These are phyloP conservation scores for Pelvicachromis taeniatus DNA, from an alignment of 2,113 vertebrate species.

Conservation along the genomic window DNA sequence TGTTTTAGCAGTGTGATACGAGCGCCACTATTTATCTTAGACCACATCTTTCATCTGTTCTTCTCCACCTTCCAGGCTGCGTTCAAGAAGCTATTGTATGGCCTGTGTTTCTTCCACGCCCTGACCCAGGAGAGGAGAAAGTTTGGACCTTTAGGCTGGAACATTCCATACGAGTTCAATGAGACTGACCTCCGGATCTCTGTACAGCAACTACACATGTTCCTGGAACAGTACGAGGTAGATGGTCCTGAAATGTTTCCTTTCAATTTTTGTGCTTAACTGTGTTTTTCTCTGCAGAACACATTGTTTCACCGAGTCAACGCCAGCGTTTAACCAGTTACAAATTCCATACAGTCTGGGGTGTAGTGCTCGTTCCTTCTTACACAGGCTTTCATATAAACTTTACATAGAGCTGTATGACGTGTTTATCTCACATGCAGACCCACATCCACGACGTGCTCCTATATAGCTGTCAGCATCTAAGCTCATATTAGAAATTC, in stretches of 20 bases:
- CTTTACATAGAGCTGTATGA: not conserved
- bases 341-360: not conserved
- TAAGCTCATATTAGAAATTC: not conserved
- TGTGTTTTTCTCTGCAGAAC: not conserved
- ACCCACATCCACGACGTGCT: not conserved
- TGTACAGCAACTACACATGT: constrained; percentile 85
- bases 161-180: constrained; percentile 87
- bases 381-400: not conserved
- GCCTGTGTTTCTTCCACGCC: constrained; percentile 88
- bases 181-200: constrained; percentile 87
- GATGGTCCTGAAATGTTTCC: not conserved
- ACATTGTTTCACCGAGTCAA: not conserved
- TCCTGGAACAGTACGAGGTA: constrained; percentile 85
- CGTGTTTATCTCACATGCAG: not conserved
- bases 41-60: not conserved
- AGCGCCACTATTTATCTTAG: not conserved
- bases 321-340: not conserved
- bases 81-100: constrained; percentile 85
- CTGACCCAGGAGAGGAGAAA: constrained; percentile 84
- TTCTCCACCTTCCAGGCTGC: constrained; percentile 65
- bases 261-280: not conserved
- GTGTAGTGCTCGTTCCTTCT: not conserved
- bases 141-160: constrained; percentile 89
- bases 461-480: not conserved
- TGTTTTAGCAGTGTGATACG: constrained; percentile 12